Evolutionary conservation across 30 jellyfish, hydroid and myxozoan genomes (phyloP).

Genomic region (Pseudorhiza aurosa): DNA sequence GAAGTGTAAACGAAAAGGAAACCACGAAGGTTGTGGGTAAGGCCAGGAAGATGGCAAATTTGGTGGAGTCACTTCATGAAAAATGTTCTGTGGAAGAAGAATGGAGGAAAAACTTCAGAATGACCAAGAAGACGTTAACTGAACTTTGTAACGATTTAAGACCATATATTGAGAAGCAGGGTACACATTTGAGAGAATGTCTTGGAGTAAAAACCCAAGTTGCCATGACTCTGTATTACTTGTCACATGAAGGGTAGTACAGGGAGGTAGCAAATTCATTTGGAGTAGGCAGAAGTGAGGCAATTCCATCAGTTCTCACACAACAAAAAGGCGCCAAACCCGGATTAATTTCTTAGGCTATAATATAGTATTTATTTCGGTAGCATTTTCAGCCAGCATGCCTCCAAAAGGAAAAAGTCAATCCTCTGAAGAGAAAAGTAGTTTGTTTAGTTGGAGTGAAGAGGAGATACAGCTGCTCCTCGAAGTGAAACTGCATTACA

Average conservation of each 20-base stretch:
- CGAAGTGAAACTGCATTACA: slow-evolving; percentile 28
- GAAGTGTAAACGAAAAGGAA: slow-evolving; percentile 12
- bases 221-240: slow-evolving; percentile 58
- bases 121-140: slow-evolving; percentile 16
- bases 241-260: slow-evolving; percentile 63
- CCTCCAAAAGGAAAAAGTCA: too few relatives aligned
- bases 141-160: slow-evolving; percentile 25
- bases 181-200: slow-evolving; percentile 13
- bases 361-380: too few relatives aligned
- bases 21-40: slow-evolving; percentile 37
- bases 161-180: slow-evolving; percentile 7
- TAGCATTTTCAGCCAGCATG: too few relatives aligned
- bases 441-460: slow-evolving; percentile 25
- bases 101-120: slow-evolving; percentile 38
- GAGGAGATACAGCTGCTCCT: slow-evolving; percentile 42
- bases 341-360: too few relatives aligned
- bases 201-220: slow-evolving; percentile 37
- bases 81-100: slow-evolving; percentile 20
- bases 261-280: slow-evolving; percentile 59
- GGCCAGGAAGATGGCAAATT: slow-evolving; percentile 18
- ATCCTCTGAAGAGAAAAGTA: slow-evolving; percentile 32
- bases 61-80: slow-evolving; percentile 36
- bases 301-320: too few relatives aligned
- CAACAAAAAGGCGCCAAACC: too few relatives aligned
- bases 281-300: too few relatives aligned